Evolutionary conservation across 2,797 vertebrate genomes (phyloP).

Genomic region (Kryptopterus vitreolus): DNA sequence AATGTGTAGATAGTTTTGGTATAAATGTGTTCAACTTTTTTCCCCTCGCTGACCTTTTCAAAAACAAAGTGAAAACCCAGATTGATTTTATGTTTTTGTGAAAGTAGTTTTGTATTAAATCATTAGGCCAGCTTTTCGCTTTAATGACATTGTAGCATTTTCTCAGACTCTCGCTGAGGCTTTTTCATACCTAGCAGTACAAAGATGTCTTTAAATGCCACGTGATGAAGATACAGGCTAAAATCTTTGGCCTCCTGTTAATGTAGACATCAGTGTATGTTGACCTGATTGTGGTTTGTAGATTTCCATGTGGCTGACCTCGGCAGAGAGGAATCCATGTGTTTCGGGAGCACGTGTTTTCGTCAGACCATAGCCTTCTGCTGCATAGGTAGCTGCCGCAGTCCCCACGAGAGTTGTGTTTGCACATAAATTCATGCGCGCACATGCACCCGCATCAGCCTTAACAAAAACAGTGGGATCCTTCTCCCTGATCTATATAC

Average conservation of each 20-base stretch:
- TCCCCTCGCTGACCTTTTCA: conserved; percentile 15
- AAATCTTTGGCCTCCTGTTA: conserved; percentile 8
- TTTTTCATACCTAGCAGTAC: background rate
- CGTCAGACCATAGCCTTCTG: background rate
- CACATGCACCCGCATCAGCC: background rate
- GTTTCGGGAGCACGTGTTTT: conserved; percentile 10
- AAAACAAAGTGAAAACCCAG: background rate
- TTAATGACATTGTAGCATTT: conserved; percentile 24
- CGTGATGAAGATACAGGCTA: background rate
- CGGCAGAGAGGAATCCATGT: conserved; percentile 26
- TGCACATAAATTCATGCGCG: conserved; percentile 8
- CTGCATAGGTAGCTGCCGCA: conserved; percentile 19
- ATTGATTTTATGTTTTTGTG: background rate
- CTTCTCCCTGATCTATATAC: background rate
- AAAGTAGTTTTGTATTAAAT: conserved; percentile 5
- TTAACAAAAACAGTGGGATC: background rate
- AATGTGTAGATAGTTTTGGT: background rate
- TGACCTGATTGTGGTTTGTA: conserved; percentile 24
- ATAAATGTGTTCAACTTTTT: background rate
- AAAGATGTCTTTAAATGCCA: conserved; percentile 10
- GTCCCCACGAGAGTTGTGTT: background rate
- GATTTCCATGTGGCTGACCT: conserved; percentile 9
- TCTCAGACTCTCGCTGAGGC: background rate
- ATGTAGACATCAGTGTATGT: background rate
- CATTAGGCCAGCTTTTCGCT: background rate